Evolutionary conservation across 2,888 invertebrate species (phyloP), one percentile per base, ranked within the genome.

Genomic region (Apamea sordens): DNA sequence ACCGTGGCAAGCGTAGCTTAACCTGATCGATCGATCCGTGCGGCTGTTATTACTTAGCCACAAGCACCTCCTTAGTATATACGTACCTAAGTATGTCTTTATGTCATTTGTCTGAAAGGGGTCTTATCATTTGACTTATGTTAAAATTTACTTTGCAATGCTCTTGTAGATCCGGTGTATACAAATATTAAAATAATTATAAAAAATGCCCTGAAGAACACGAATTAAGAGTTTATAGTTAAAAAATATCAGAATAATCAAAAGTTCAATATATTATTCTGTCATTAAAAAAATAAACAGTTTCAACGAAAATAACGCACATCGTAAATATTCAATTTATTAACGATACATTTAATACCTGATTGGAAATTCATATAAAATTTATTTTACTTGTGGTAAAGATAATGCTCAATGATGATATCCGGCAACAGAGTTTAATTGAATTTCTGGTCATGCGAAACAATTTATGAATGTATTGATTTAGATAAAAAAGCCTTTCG

Each of bases 381-480:
- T 76, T 24, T 59, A 76, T 59, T 44, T 65, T 32, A 70, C 50
- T 53, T 53, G 36, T 13, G 64, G 41, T 10, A 65, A 65, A 76
- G n/a, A 69, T 76, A 80, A 24, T 81, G 5, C 4, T 10, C 11
- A 10, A 5, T 24, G 18, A 50, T 15, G 41, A 32, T 21, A 32
- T n/a, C 36, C 47, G 18, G n/a, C 44, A 59, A 59, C 41, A 21
- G 11, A 41, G 5, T 59, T 59, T 80, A 79, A 80, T 67, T 80
- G n/a, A 73, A 67, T 67, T 32, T 15, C 6, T 36, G 65, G 21
- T 77, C 77, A 59, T 18, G 28, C 59, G 6, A 67, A 61, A 68
- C 13, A 59, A 41, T 67, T 67, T 24, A 59, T 59, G 47, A 80
- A 73, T 80, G 59, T 59, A 47, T 36, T 15, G 2, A 76, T 67